These are phyloP conservation scores for Engraulis encrasicolus DNA, from an alignment of 2,113 vertebrate species.

Conservation along the genomic window DNA sequence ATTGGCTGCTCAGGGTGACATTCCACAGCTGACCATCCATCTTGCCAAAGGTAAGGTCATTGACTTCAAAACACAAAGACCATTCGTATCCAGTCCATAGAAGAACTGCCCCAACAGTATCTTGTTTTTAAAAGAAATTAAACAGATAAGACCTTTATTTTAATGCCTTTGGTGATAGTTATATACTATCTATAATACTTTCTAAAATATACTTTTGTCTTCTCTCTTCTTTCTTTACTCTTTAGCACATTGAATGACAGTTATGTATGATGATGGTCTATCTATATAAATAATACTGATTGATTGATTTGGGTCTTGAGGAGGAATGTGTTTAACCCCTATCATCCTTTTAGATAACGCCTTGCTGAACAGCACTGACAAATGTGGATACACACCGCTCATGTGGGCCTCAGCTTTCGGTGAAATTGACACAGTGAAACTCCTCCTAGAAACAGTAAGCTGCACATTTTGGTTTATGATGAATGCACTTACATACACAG, in stretches of 20 bases:
- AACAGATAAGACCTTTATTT: no score
- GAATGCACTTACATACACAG: not conserved
- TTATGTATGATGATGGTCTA: no score
- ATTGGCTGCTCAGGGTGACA: constrained; percentile 91
- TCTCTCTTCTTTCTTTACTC: no score
- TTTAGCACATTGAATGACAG: no score
- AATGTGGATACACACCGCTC: constrained; percentile 91
- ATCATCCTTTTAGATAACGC: constrained; percentile 75
- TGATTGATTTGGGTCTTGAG: no score
- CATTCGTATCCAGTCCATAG: no score
- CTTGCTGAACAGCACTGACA: constrained; percentile 86
- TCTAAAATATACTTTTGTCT: no score
- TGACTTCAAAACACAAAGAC: not conserved
- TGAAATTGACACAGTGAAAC: constrained; percentile 89
- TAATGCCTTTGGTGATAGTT: no score
- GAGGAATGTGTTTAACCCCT: not conserved
- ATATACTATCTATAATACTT: no score
- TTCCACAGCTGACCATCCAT: constrained; percentile 83
- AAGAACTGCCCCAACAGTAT: no score
- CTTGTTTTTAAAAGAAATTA: no score
- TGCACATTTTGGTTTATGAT: not conserved
- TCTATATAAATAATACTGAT: no score
- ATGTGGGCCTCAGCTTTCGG: constrained; percentile 97
- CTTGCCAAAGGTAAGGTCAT: constrained; percentile 80
- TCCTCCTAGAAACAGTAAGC: constrained; percentile 88